phyloP scores from a whole-genome alignment of 2,797 vertebrate species.

The Adelosebastes latens region DNA sequence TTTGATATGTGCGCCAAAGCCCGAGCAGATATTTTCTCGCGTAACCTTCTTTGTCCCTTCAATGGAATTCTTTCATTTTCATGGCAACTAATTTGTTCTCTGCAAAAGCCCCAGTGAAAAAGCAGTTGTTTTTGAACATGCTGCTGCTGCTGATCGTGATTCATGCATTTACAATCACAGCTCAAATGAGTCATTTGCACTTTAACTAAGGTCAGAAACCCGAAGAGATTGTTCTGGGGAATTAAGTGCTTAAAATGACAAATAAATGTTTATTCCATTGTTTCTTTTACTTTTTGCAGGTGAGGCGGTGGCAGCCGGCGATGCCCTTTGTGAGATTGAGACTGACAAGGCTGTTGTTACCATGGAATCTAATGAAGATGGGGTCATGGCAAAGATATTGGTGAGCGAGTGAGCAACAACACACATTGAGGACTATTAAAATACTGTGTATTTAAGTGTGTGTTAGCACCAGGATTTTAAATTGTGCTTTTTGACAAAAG shows the following conservation, averaged over 20 bases:
- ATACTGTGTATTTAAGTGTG: not conserved
- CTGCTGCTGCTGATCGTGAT: not conserved
- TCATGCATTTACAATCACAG: not conserved
- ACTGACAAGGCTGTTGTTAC: slow-evolving; percentile 97
- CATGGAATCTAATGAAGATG: slow-evolving; percentile 97
- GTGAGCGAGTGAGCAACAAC: slow-evolving; percentile 86
- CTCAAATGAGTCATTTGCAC: slow-evolving; percentile 8
- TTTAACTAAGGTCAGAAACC: not conserved
- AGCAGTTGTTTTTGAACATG: not conserved
- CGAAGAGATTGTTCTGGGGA: not conserved
- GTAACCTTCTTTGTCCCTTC: slow-evolving; percentile 21
- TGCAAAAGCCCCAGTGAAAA: not conserved
- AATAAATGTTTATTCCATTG: not conserved
- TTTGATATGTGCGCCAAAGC: slow-evolving; percentile 39
- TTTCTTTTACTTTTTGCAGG: slow-evolving; percentile 80
- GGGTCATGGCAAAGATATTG: slow-evolving; percentile 95
- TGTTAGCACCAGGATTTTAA: not conserved
- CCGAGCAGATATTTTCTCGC: not conserved
- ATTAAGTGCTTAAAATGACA: not conserved
- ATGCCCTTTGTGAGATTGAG: slow-evolving; percentile 96
- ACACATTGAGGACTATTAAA: not conserved
- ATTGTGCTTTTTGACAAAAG: not conserved
- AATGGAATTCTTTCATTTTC: slow-evolving; percentile 2
- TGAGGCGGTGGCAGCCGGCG: slow-evolving; percentile 89
- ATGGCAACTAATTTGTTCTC: slow-evolving; percentile 25